Base-by-base conservation (phyloP, 2,113 vertebrate genomes). In the Dasyprocta punctata region DNA sequence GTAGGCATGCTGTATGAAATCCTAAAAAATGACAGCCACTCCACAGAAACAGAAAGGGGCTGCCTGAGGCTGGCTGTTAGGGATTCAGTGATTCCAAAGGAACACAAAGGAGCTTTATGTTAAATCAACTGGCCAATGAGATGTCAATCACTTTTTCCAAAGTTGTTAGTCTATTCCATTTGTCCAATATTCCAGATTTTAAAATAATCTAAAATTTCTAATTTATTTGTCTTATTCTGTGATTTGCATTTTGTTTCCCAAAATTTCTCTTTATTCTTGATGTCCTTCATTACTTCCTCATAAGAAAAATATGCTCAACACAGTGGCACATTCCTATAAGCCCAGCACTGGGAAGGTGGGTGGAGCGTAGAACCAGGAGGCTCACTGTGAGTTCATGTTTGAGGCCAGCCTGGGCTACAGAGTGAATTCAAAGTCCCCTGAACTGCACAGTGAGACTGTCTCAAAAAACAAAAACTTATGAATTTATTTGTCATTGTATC, bases 231-330 rank as follows among this genome's bases (percentile, higher is more conserved):
- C 58, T 61, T 95, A 82, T 90, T 93, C 33, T 92, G 56, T 83
- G 36, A 16, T 93, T 86, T 80, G 7, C 30, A 61, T 94, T 83
- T 86, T 77, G 44, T 91, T 92, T 95, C 67, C 89, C 26, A 92
- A 52, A 82, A 77, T 7, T 44, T 80, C 6, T 88, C 36, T 71
- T 36, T 80, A 44, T 75, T 97, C 28, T 47, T 41, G 1, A 2
- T 61, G 5, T 54, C 20, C 60, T 78, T 44, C 71, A 75, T 88
- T 95, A 19, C 19, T 78, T 87, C 47, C 30, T 22, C 24, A 19
- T 60, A 93, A 67, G 56, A 96, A 96, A 98, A 95, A 95, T 56
- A 93, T 41, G 38, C 38, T 11, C 69, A 73, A 38, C 69, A 41
- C 2, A 5, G 38, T 75, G 41, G 38, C 22, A 24, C 41, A 75